Evolutionary conservation across 2,888 invertebrate species (phyloP), one percentile per base, ranked within the genome.

Genomic region (Scaptomyza polygonia): DNA sequence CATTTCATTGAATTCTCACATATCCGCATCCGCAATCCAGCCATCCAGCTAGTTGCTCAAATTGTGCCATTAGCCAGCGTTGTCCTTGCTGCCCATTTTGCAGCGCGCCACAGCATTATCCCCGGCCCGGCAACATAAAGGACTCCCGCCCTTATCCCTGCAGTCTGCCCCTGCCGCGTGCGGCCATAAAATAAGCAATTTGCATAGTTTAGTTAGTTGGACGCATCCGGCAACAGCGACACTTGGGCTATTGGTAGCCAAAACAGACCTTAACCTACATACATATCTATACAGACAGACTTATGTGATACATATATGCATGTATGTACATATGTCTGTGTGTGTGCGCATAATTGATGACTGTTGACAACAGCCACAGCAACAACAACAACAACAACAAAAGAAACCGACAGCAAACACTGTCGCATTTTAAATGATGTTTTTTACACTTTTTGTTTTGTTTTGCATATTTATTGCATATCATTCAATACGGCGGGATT

Each of bases 141-240:
- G 67, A 70, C 64, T 16, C 29, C 27, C 25, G 29, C 21, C 32
- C 40, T 9, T 18, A 36, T 32, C n/a, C 12, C 39, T 7, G 6
- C 62, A 43, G 59, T 8, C 16, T 47, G 62, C 64, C 57, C 56
- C 54, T 54, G 39, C 16, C 16, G 16, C 61, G 43, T 56, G 57
- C 63, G 76, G 78, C 82, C 88, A 89, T 89, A 89, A 89, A 89
- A 89, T 89, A 88, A 88, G 88, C 89, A 89, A 89, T 89, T 89
- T 89, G 89, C 89, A 89, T 89, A 89, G 89, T 89, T 89, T 87
- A 88, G 89, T 85, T 88, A 89, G 89, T 89, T 89, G 89, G 86
- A 78, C 75, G 79, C 85, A 88, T 88, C 88, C 88, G 88, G 79
- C 62, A 34, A 49, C 74, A 61, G 83, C 76, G 72, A 83, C 87